A percentile compares a stretch with the other conserved stretches of the same genome.
phyloP scores from a whole-genome alignment of 2,113 vertebrate species.

The Gnathonemus echidnorhynchus region DNA sequence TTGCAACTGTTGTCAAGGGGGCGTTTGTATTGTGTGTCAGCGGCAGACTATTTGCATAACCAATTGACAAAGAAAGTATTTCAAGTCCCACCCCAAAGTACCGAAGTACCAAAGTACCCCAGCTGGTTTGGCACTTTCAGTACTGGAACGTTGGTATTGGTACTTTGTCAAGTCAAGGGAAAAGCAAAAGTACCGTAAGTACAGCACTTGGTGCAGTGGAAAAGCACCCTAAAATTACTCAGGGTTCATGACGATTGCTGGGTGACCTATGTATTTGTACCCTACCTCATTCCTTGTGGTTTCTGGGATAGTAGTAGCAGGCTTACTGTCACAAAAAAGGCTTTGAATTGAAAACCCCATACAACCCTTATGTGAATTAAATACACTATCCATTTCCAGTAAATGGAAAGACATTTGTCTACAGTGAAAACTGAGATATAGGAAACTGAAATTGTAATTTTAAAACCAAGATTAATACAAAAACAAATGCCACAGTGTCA shows the following conservation, averaged over 20 bases:
- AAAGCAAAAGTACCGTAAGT: no score
- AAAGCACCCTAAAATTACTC: not conserved
- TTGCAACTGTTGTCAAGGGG: no score
- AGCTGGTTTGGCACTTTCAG: no score
- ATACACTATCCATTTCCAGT: constrained; percentile 19
- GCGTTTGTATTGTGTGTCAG: no score
- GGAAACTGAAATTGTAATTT: constrained; percentile 28
- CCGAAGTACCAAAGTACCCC: no score
- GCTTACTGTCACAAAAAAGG: constrained; percentile 7
- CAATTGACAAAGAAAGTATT: no score
- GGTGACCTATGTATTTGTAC: not conserved
- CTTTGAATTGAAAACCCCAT: constrained; percentile 4
- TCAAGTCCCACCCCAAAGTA: no score
- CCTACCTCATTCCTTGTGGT: not conserved
- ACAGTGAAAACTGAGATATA: not conserved
- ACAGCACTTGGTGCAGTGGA: no score
- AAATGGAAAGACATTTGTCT: constrained; percentile 19
- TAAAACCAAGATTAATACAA: constrained; percentile 30
- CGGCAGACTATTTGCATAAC: no score
- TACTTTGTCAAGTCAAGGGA: no score
- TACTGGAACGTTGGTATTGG: no score
- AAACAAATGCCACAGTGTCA: constrained; percentile 34
- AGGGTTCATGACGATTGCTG: not conserved
- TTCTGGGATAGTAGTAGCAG: not conserved
- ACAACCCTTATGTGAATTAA: constrained; percentile 1